phyloP scores from a whole-genome alignment of 2,888 invertebrate species.

The Apantesis nais region DNA sequence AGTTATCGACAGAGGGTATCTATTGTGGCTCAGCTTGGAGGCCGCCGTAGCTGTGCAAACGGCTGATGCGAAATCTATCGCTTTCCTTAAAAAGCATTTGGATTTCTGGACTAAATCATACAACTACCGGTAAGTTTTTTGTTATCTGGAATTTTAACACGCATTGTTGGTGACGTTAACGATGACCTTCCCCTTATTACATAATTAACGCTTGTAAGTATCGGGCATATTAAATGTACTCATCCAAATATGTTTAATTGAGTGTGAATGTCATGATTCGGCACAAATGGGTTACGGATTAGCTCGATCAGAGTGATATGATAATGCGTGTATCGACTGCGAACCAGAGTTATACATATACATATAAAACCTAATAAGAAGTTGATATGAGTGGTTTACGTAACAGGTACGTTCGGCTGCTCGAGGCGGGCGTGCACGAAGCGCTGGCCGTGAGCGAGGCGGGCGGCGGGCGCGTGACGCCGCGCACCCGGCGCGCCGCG shows the following conservation, averaged over 20 bases:
- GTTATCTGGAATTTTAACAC: neutral
- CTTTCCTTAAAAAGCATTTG: slow-evolving; percentile 91
- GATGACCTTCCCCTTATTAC: too few species aligned
- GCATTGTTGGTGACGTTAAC: too few species aligned
- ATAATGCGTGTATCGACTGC: too few species aligned
- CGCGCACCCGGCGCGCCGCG: slow-evolving; percentile 81
- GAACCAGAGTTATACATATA: too few species aligned
- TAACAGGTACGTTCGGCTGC: slow-evolving; percentile 92
- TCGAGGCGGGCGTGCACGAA: slow-evolving; percentile 95
- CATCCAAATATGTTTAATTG: too few species aligned
- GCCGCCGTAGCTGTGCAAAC: slow-evolving; percentile 89
- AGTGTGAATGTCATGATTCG: too few species aligned
- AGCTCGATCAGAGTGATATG: too few species aligned
- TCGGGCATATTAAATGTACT: too few species aligned
- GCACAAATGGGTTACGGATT: too few species aligned
- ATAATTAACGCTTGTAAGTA: too few species aligned
- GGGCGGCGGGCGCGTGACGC: slow-evolving; percentile 43
- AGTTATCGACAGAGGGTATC: slow-evolving; percentile 91
- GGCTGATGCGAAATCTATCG: slow-evolving; percentile 89
- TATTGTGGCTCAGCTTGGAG: slow-evolving; percentile 91
- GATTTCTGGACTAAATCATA: slow-evolving; percentile 92
- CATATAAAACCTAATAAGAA: too few species aligned
- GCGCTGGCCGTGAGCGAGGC: slow-evolving; percentile 91
- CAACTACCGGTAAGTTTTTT: slow-evolving; percentile 86
- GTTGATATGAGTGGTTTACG: neutral